Evolutionary conservation across 2,888 invertebrate species (phyloP).

Genomic region (Luperina testacea): DNA sequence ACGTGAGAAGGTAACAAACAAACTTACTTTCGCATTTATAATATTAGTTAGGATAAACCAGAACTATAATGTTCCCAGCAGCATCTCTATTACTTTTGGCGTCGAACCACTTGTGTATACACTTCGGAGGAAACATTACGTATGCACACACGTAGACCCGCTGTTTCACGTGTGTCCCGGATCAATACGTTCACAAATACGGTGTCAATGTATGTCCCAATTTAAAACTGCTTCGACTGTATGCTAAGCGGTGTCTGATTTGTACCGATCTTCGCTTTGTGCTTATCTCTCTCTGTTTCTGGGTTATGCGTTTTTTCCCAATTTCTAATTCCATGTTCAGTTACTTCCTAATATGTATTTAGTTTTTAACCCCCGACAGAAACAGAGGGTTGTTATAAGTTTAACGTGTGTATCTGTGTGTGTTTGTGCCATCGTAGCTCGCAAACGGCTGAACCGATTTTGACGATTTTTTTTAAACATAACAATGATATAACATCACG

Average conservation of each 20-base stretch:
- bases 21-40: no score
- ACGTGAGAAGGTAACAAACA: no score
- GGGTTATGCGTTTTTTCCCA: background rate
- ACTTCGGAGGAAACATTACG: slow-evolving; percentile 64
- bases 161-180: slow-evolving; percentile 70
- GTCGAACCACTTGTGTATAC: slow-evolving; percentile 67
- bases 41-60: background rate
- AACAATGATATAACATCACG: background rate
- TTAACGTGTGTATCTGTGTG: no score
- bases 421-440: no score
- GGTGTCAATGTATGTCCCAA: slow-evolving; percentile 50
- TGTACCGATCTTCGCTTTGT: background rate
- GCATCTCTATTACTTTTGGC: slow-evolving; percentile 45
- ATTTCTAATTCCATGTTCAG: slow-evolving; percentile 3
- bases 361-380: background rate
- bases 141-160: slow-evolving; percentile 70
- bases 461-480: background rate
- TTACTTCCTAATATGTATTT: background rate
- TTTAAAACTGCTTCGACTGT: slow-evolving; percentile 37
- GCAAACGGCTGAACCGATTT: no score
- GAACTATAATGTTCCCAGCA: slow-evolving; percentile 1
- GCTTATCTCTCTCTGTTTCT: background rate
- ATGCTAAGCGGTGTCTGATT: slow-evolving; percentile 20
- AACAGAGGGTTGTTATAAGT: no score
- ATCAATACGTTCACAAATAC: slow-evolving; percentile 67